Base-by-base conservation (phyloP, 2,888 invertebrate species). In the Synergus gifuensis region DNA sequence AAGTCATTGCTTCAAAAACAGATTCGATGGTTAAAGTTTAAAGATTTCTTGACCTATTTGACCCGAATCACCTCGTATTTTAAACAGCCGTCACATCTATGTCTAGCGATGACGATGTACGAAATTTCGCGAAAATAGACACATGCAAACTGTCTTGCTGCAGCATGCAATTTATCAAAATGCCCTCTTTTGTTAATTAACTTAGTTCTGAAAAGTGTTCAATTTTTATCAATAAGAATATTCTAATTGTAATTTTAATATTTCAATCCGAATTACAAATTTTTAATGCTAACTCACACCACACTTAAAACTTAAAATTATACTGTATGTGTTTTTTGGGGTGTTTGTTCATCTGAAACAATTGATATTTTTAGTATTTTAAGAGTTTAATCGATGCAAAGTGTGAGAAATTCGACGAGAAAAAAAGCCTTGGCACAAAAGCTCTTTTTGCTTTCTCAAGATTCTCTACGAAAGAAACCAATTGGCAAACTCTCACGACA, bases 121-220 rank as follows among this genome's bases (percentile, higher is more conserved):
- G 77, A 66, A 80, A 83, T 82, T 78, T 73, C 76, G 76, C 85
- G 79, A 83, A 87, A 87, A 87, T 87, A 87, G 87, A 85, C 80
- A 40, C 82, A 64, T 42, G 28, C 9, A 40, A 40, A 64, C 46
- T 67, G 58, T n/a, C 18, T 67, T 18, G 7, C 14, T 67, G 64
- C 16, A 67, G 44, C 18, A 5, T 9, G 9, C 0, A 58, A 9
- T 58, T 58, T 18, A 9, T 11, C n/a, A 54, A 18, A 54, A 8
- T 54, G n/a, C n/a, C n/a, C n/a, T n/a, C 54, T n/a, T 54, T n/a
- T 58, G 0, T 18, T 18, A 5, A 58, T 58, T 58, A 58, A 0
- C 2, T 9, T 58, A 54, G 8, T 8, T 11, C 14, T 14, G 8
- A 44, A 46, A 46, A 46, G 14, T 46, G 8, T 54, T 54, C n/a